Evolutionary conservation across 2,797 vertebrate species (phyloP).

Genomic region (Melanotaenia trifasciata): DNA sequence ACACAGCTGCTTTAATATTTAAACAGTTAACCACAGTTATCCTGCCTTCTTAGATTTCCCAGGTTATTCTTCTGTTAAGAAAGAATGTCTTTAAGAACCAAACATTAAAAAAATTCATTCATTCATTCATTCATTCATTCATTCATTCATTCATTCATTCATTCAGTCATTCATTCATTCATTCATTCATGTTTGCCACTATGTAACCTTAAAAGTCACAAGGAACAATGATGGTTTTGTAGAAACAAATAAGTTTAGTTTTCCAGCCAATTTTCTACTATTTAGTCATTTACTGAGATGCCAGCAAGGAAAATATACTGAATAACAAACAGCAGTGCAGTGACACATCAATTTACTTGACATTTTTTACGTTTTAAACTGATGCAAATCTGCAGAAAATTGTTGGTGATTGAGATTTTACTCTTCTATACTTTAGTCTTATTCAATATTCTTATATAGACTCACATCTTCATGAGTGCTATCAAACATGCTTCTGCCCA

Average conservation of each 20-base stretch:
- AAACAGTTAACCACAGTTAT: not conserved
- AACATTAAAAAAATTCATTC: not conserved
- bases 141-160: too few relatives aligned
- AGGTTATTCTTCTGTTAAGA: not conserved
- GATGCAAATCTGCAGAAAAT: not conserved
- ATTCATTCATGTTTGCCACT: too few relatives aligned
- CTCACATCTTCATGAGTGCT: constrained; percentile 32
- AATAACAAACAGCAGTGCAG: not conserved
- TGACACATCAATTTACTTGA: not conserved
- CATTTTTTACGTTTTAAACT: not conserved
- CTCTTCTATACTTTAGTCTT: too few relatives aligned
- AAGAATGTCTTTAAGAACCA: not conserved
- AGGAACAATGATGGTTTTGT: too few relatives aligned
- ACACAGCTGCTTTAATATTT: not conserved
- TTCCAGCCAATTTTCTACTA: not conserved
- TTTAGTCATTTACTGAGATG: not conserved
- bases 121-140: too few relatives aligned
- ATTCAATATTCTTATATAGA: constrained; percentile 4
- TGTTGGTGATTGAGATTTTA: not conserved
- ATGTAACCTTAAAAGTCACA: not conserved
- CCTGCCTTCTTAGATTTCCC: not conserved
- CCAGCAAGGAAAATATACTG: not conserved
- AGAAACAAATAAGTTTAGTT: not conserved
- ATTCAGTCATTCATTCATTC: too few relatives aligned
- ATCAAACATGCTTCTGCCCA: constrained; percentile 38